Evolutionary conservation across 2,797 vertebrate species (phyloP).

Genomic region (Moxostoma hubbsi): DNA sequence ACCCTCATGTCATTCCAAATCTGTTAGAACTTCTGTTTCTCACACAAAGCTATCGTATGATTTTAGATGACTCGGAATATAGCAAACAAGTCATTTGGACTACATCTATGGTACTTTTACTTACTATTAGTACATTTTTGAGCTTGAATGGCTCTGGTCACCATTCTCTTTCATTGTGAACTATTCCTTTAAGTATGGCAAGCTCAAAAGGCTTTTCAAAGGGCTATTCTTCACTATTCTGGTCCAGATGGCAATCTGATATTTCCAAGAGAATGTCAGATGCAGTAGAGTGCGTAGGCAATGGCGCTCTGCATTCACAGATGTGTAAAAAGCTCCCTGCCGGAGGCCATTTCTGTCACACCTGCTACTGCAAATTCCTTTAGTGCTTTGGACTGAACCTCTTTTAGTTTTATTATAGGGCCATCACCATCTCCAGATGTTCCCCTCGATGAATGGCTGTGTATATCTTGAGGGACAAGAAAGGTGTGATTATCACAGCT

Average conservation of each 20-base stretch:
- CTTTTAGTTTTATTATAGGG: constrained; percentile 15
- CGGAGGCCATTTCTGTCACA: constrained; percentile 30
- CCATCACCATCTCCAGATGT: constrained; percentile 6
- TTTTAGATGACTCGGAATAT: too few relatives aligned
- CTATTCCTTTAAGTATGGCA: not conserved
- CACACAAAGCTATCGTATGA: too few relatives aligned
- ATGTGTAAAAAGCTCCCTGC: constrained; percentile 42
- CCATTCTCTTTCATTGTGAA: too few relatives aligned
- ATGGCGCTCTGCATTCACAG: constrained; percentile 11
- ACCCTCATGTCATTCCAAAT: too few relatives aligned
- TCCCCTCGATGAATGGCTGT: not conserved
- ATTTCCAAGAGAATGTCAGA: constrained; percentile 50
- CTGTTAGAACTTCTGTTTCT: too few relatives aligned
- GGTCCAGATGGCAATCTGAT: constrained; percentile 35
- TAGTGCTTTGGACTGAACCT: not conserved
- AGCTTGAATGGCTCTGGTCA: too few relatives aligned
- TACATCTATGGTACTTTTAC: too few relatives aligned
- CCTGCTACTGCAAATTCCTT: constrained; percentile 29
- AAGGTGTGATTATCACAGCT: not conserved
- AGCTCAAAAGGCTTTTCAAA: not conserved
- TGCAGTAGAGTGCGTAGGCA: constrained; percentile 18
- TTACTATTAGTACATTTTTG: too few relatives aligned
- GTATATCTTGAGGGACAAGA: not conserved
- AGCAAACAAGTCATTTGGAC: too few relatives aligned
- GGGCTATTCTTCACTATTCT: not conserved